Base-by-base conservation (phyloP, 2,113 vertebrate species). In the Oenanthe oenanthe region DNA sequence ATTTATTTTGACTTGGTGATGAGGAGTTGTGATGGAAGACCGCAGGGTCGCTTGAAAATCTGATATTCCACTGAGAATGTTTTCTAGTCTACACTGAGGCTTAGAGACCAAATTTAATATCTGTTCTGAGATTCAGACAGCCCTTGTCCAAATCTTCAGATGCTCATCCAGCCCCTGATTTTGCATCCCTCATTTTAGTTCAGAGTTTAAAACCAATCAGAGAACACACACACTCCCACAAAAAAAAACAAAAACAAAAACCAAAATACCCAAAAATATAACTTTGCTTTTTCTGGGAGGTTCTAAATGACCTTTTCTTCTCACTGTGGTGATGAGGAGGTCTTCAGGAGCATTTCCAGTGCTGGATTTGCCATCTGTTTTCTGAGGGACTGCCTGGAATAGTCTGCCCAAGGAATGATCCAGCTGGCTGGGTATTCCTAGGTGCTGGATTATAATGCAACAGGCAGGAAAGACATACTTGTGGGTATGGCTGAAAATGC, bases 401-500 rank as follows among this genome's bases (percentile, higher is more conserved):
- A 74, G 10, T 51, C 51, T 77, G 68, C 79, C 68, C 86, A 76
- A 12, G 0, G 6, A 53, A 50, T 45, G 68, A 70, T 94, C 91
- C 92, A 91, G 65, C 85, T 94, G 83, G 67, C 78, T 65, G 53
- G 22, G 5, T 21, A 9, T 67, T 43, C 31, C 56, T 70, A 77
- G 79, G 72, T 93, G n/a, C 48, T 92, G 91, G 85, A 67, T 68
- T 87, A 53, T 72, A 78, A 45, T 12, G 20, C 31, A 56, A 12
- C 16, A 17, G 58, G 31, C 43, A 85, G 74, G 72, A 91, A 84
- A 43, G 75, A 36, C 72, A 74, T 77, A 74, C 17, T 80, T 83
- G 56, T 70, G 60, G 60, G 61, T 86, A 91, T 71, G 75, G 18
- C 56, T 50, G 60, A 95, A 93, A 93, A 83, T 67, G 76, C 43